A percentile compares a stretch with the other conserved stretches of the same genome.
Conservation (phyloP, 1,140 invertebrate genomes). For the Camponotus floridanus region DNA sequence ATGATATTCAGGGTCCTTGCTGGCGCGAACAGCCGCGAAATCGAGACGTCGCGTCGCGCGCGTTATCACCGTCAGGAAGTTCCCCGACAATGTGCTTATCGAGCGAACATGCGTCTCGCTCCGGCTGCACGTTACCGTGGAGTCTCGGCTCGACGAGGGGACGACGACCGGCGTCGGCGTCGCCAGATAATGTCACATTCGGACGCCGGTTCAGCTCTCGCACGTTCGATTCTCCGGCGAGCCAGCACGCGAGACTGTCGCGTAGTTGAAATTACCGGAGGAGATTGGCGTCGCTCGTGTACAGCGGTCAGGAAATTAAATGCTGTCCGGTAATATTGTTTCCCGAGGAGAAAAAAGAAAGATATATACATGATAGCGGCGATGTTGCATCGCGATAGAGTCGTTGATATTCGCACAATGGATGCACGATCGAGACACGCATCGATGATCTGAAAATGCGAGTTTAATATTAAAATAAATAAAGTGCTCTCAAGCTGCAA, state of each 20-base stretch:
- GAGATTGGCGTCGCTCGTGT: constrained; percentile 46
- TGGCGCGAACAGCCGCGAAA: constrained; percentile 29
- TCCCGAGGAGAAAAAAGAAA: constrained; percentile 64
- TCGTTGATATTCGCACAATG: background rate
- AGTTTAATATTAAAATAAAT: constrained; percentile 20
- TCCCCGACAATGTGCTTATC: constrained; percentile 55
- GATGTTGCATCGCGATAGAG: constrained; percentile 25
- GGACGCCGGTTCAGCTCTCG: constrained; percentile 77
- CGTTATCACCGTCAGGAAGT: constrained; percentile 61
- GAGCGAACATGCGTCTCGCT: constrained; percentile 39
- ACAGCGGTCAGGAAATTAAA: constrained; percentile 80
- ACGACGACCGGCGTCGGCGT: constrained; percentile 71
- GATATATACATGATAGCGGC: constrained; percentile 4
- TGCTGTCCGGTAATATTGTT: constrained; percentile 76
- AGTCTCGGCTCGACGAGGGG: constrained; percentile 42
- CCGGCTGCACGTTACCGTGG: constrained; percentile 35
- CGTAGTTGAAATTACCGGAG: constrained; percentile 52
- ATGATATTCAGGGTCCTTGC: background rate
- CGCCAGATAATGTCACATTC: constrained; percentile 83
- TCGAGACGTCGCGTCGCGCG: constrained; percentile 38
- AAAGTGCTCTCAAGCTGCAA: too few relatives aligned
- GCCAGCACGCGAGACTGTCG: constrained; percentile 52
- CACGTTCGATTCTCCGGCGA: constrained; percentile 39
- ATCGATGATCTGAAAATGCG: background rate
- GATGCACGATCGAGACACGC: constrained; percentile 23